Evolutionary conservation across 2,797 vertebrate genomes (phyloP).

Genomic region (Pipistrellus pipistrellus): DNA sequence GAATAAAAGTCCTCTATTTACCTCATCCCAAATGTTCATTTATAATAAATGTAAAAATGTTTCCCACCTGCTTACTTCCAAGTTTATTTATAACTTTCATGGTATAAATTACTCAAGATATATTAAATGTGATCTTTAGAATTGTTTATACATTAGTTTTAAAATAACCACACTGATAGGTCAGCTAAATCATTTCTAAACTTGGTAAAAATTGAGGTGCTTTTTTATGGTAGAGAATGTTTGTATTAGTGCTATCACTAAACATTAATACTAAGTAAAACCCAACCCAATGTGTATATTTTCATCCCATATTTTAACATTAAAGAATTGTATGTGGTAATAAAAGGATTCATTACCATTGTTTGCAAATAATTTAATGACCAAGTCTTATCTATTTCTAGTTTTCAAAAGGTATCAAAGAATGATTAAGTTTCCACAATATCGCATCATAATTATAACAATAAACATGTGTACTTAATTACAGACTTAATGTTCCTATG

Average conservation of each 20-base stretch:
- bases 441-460: slow-evolving; percentile 67
- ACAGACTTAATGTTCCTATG: slow-evolving; percentile 40
- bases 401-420: slow-evolving; percentile 54
- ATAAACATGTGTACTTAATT: slow-evolving; percentile 66
- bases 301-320: slow-evolving; percentile 18
- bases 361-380: slow-evolving; percentile 74
- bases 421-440: slow-evolving; percentile 56
- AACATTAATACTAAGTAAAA: slow-evolving; percentile 2
- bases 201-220: slow-evolving; percentile 9
- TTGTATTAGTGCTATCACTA: neutral
- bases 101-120: slow-evolving; percentile 44
- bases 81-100: slow-evolving; percentile 40
- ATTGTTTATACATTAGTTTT: slow-evolving; percentile 11
- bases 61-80: slow-evolving; percentile 14
- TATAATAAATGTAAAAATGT: slow-evolving; percentile 57
- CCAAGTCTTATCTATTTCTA: neutral
- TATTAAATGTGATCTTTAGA: neutral
- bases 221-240: neutral
- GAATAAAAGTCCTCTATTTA: slow-evolving; percentile 60
- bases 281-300: neutral
- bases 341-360: slow-evolving; percentile 42
- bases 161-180: neutral
- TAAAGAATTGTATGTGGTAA: slow-evolving; percentile 44
- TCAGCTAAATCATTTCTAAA: slow-evolving; percentile 60
- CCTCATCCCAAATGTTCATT: slow-evolving; percentile 21